Evolutionary conservation across 2,797 vertebrate genomes (phyloP).

Genomic region (Odontamblyopus rebecca): DNA sequence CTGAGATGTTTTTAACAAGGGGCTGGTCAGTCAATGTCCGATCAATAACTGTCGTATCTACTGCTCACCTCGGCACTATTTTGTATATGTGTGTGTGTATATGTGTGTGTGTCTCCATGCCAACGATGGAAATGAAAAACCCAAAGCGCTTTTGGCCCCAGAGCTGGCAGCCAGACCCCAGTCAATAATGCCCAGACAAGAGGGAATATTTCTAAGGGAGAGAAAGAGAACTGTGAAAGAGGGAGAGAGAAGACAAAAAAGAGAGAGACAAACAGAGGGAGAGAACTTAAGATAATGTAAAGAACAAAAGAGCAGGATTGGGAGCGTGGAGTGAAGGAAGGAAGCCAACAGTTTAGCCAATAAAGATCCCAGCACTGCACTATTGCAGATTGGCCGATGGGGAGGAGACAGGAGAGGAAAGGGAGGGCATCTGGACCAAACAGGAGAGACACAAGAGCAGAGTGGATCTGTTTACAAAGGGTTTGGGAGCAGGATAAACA

Average conservation of each 20-base stretch:
- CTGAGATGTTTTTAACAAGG: conserved; percentile 69
- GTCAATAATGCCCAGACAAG: conserved; percentile 62
- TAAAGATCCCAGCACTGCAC: conserved; percentile 66
- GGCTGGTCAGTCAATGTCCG: conserved; percentile 69
- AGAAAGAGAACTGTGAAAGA: too few relatives aligned
- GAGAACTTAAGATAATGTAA: too few relatives aligned
- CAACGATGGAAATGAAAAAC: conserved; percentile 60
- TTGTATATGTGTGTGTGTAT: not conserved
- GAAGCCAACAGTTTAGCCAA: conserved; percentile 62
- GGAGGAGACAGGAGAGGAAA: too few relatives aligned
- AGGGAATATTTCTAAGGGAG: conserved; percentile 52
- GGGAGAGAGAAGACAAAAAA: not conserved
- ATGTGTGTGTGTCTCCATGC: conserved; percentile 18
- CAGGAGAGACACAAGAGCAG: too few relatives aligned
- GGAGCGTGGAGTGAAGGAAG: not conserved
- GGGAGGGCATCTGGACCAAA: too few relatives aligned
- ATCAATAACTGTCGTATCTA: conserved; percentile 69
- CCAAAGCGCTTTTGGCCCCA: conserved; percentile 34
- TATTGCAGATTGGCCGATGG: conserved; percentile 58
- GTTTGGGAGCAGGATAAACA: too few relatives aligned
- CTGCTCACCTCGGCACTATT: not conserved
- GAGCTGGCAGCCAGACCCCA: conserved; percentile 45
- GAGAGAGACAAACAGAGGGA: not conserved
- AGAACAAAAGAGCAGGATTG: too few relatives aligned
- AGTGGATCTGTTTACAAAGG: too few relatives aligned